A percentile compares a stretch with the other conserved stretches of the same genome.
Evolutionary conservation across 2,888 invertebrate genomes (phyloP).

Genomic region (Drosophila eohydei): DNA sequence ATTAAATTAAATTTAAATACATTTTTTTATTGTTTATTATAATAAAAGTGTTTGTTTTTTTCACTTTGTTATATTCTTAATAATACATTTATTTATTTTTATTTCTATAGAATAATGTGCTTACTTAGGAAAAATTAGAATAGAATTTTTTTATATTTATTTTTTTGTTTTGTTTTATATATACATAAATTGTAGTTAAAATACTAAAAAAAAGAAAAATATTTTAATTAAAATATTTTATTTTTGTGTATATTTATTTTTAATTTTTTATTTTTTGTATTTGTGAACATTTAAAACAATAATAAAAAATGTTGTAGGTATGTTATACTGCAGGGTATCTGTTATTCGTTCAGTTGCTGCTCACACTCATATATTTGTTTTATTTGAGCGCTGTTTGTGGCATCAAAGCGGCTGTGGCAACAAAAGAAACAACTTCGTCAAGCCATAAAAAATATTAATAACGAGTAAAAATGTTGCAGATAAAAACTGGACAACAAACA

Average conservation of each 20-base stretch:
- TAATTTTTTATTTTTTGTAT: neutral
- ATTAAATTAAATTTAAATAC: no score
- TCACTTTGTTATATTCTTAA: no score
- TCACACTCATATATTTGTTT: constrained; percentile 1
- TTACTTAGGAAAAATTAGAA: no score
- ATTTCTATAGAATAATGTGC: no score
- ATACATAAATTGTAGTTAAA: no score
- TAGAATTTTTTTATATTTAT: no score
- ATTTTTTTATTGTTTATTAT: no score
- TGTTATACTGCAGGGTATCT: constrained; percentile 3
- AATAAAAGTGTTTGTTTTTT: no score
- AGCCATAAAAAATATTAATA: constrained; percentile 58
- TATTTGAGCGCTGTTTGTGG: constrained; percentile 37
- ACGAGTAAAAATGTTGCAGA: constrained; percentile 41
- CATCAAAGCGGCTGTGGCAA: constrained; percentile 36
- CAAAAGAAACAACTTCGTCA: constrained; percentile 32
- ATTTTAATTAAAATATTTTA: neutral
- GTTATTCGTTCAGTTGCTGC: neutral
- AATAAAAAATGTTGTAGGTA: neutral
- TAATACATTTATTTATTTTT: no score
- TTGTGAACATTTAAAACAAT: no score
- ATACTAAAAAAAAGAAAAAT: no score
- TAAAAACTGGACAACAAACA: constrained; percentile 25
- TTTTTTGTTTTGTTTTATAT: no score
- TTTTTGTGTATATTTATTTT: neutral